Conservation (phyloP, 2,888 invertebrate genomes). For the Euplagia quadripunctaria region DNA sequence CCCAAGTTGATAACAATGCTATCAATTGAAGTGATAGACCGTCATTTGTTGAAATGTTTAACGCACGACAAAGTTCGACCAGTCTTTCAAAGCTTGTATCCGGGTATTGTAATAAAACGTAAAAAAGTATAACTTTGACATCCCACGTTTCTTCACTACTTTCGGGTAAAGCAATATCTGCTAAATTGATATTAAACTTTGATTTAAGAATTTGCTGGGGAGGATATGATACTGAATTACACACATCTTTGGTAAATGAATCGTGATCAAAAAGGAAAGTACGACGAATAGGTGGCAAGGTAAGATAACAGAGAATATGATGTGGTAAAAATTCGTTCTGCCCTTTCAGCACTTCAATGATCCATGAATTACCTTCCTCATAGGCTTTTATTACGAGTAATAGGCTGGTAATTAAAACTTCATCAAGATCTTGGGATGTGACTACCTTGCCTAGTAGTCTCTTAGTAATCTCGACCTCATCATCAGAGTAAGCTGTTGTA, state of each 20-base stretch:
- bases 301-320: slow-evolving; percentile 65
- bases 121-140: slow-evolving; percentile 80
- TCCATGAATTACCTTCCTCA: slow-evolving; percentile 64
- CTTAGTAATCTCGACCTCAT: slow-evolving; percentile 50
- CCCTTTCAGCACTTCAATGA: slow-evolving; percentile 71
- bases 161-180: slow-evolving; percentile 78
- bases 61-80: slow-evolving; percentile 72
- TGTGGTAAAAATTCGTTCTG: slow-evolving; percentile 72
- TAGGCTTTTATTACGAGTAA: slow-evolving; percentile 65
- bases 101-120: slow-evolving; percentile 75
- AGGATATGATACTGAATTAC: slow-evolving; percentile 68
- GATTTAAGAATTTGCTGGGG: slow-evolving; percentile 77
- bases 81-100: slow-evolving; percentile 69
- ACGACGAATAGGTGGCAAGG: slow-evolving; percentile 66
- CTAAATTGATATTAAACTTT: slow-evolving; percentile 80
- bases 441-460: slow-evolving; percentile 71
- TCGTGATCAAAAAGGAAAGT: slow-evolving; percentile 65
- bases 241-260: slow-evolving; percentile 59
- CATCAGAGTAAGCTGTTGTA: slow-evolving; percentile 16
- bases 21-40: slow-evolving; percentile 79
- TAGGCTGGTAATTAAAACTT: slow-evolving; percentile 71
- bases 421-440: slow-evolving; percentile 74
- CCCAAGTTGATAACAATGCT: slow-evolving; percentile 77
- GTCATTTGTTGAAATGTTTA: slow-evolving; percentile 75
- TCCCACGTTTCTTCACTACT: slow-evolving; percentile 83